phyloP scores from a whole-genome alignment of 2,113 vertebrate genomes.

The Anarhynchus alexandrinus region DNA sequence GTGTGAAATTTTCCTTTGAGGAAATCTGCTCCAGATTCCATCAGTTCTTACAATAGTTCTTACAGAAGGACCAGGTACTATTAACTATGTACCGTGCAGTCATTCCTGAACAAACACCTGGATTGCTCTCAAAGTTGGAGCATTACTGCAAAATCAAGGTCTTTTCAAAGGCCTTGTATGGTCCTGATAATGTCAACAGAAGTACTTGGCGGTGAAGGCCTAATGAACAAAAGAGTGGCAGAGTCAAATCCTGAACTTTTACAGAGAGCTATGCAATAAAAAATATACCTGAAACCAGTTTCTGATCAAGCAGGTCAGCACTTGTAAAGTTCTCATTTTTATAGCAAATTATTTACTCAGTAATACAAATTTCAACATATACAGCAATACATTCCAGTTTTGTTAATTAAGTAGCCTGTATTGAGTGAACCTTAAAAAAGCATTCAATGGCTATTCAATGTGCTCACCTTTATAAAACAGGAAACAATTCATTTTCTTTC shows the following conservation, averaged over 20 bases:
- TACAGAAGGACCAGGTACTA: not conserved
- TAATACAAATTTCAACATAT: not conserved
- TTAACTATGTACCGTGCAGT: not conserved
- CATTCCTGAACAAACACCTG: not conserved
- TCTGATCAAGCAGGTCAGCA: not conserved
- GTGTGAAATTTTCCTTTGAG: not conserved
- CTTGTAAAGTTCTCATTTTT: not conserved
- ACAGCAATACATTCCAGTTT: not conserved
- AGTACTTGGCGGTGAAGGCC: not conserved
- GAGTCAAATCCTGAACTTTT: not conserved
- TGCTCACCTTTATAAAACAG: not conserved
- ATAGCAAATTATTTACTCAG: not conserved
- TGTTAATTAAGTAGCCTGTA: not conserved
- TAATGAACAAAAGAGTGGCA: not conserved
- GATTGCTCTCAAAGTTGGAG: not conserved
- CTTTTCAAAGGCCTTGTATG: not conserved
- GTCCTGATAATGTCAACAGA: not conserved
- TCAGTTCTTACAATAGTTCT: not conserved
- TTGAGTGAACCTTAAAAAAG: not conserved
- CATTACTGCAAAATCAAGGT: not conserved
- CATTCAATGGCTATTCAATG: not conserved
- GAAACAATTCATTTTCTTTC: not conserved
- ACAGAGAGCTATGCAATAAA: not conserved
- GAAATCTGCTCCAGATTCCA: not conserved
- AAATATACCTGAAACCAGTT: not conserved